Conservation (phyloP, 2,888 invertebrate species). For the Parapristionchus giblindavisi region DNA sequence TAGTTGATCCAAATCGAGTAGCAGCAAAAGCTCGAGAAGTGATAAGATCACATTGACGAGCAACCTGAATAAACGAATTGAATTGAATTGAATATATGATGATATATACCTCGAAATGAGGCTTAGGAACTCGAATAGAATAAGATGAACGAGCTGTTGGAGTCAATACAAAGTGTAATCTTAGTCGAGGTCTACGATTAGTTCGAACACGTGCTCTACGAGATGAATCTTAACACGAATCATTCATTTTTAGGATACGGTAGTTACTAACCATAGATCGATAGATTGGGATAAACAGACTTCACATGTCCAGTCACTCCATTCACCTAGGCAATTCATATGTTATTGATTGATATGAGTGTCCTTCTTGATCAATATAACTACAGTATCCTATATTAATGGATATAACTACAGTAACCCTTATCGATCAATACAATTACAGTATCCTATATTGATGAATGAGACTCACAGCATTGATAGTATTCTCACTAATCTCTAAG, state of each 20-base stretch:
- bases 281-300: neutral
- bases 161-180: constrained; percentile 6
- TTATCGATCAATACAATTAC: too few relatives aligned
- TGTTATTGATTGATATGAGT: neutral
- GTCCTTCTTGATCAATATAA: too few relatives aligned
- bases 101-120: constrained; percentile 17
- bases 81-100: too few relatives aligned
- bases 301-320: constrained; percentile 1
- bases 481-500: constrained; percentile 17
- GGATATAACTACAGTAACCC: too few relatives aligned
- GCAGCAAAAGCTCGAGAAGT: constrained; percentile 30
- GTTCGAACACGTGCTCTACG: constrained; percentile 2
- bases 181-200: constrained; percentile 20
- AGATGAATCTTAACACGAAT: neutral
- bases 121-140: constrained; percentile 13
- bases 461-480: constrained; percentile 7
- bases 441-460: neutral
- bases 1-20: constrained; percentile 33
- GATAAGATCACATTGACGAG: constrained; percentile 7
- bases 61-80: neutral
- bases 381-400: too few relatives aligned
- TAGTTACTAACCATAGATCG: neutral
- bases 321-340: constrained; percentile 7
- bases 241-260: neutral
- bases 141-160: constrained; percentile 9